Evolutionary conservation across 2,888 invertebrate species (phyloP), one percentile per base, ranked within the genome.

Genomic region (Torymus tubicola): DNA sequence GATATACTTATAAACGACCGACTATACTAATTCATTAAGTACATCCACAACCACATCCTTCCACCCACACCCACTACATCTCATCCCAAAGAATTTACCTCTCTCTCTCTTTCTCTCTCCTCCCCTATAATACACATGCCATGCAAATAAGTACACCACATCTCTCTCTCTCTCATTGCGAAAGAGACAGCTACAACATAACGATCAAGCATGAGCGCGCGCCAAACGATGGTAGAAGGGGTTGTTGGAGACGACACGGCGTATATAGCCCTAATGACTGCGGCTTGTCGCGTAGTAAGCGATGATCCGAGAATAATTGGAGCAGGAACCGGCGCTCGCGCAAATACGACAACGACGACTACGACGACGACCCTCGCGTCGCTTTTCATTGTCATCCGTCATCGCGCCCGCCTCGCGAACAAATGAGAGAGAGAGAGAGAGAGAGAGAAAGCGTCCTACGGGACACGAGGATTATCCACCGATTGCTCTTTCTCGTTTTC

Each of bases 301-400:
- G 88, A 89, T 90, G 88, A 90, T 90, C 90, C 90, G 89, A 87
- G 89, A 90, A 90, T 90, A 90, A 90, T 90, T 89, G 87, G 89
- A 86, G 87, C 87, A 87, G 88, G 87, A 88, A 89, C 84, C 55
- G 76, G 72, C 76, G 64, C 57, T 53, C 63, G 68, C 86, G 89
- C 90, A 90, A 90, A 90, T 89, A 90, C 42, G 88, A 89, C 87
- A 21, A 21, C 21, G 21, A 21, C 21, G 57, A 31, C 42, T 83
- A 79, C 74, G 57, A 31, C 42, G 83, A 79, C 74, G 78, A 80
- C 82, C 83, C 83, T 82, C 78, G 52, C 85, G 86, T 57, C 31
- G 75, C 70, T 65, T 78, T 88, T 88, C 88, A 90, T 90, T 90
- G 90, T 90, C 90, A 89, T 90, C 88, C 87, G 90, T 90, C 90